Conservation (phyloP, 2,888 invertebrate genomes). For the Caenorhabditis virilis region DNA sequence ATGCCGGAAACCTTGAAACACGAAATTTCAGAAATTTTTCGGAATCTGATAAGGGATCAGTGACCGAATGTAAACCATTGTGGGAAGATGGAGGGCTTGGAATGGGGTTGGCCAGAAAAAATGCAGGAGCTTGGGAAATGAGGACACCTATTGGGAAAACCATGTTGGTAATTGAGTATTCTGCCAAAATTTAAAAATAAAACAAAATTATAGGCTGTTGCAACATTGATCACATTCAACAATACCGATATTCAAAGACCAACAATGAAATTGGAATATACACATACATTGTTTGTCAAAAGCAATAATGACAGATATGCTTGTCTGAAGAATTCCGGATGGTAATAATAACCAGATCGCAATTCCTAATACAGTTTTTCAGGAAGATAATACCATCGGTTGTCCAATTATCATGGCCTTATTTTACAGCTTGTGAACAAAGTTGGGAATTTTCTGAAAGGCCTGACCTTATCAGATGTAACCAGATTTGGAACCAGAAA, state of each 20-base stretch:
- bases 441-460: slow-evolving; percentile 41
- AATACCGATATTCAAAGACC: slow-evolving; percentile 33
- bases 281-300: slow-evolving; percentile 18
- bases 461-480: slow-evolving; percentile 32
- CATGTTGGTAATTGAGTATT: too few species aligned
- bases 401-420: slow-evolving; percentile 30
- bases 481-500: not conserved
- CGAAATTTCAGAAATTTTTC: slow-evolving; percentile 31
- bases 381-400: slow-evolving; percentile 43
- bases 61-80: slow-evolving; percentile 60
- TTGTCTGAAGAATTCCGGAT: slow-evolving; percentile 21
- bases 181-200: too few species aligned
- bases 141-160: slow-evolving; percentile 41
- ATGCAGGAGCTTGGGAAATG: slow-evolving; percentile 62
- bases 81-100: slow-evolving; percentile 60
- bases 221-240: slow-evolving; percentile 53
- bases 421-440: slow-evolving; percentile 42
- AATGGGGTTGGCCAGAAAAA: slow-evolving; percentile 42
- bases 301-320: slow-evolving; percentile 11
- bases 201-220: too few species aligned
- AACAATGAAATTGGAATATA: slow-evolving; percentile 32
- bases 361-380: too few species aligned
- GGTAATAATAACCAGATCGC: too few species aligned
- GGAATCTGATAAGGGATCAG: slow-evolving; percentile 14
- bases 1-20: too few species aligned